Conservation (phyloP, 1,140 invertebrate species). For the Sinonovacula constricta region DNA sequence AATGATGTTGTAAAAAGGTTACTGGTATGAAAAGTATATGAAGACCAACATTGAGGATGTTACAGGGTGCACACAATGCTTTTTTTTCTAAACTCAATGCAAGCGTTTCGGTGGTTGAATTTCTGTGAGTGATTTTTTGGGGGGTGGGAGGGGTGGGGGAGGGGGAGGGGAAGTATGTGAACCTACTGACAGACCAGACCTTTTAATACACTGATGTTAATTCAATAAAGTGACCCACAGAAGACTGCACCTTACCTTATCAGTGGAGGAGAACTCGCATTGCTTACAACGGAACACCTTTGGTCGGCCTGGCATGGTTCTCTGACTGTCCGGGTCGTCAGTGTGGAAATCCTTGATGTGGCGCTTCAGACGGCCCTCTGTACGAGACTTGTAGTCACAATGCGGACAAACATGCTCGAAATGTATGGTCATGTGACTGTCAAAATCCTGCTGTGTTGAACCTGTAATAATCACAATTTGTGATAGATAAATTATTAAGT, state of each 20-base stretch:
- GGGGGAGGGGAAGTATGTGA: too few species aligned
- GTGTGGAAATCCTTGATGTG: constrained; percentile 82
- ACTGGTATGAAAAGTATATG: too few species aligned
- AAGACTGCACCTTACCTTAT: constrained; percentile 84
- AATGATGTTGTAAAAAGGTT: too few species aligned
- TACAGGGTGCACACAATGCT: too few species aligned
- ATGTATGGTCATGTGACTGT: constrained; percentile 81
- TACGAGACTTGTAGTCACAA: constrained; percentile 82
- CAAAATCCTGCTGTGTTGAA: constrained; percentile 72
- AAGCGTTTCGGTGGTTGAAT: too few species aligned
- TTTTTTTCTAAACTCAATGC: too few species aligned
- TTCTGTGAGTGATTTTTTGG: too few species aligned
- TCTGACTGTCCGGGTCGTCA: constrained; percentile 85
- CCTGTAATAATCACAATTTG: constrained; percentile 56
- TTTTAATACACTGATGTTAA: too few species aligned
- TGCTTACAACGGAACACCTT: constrained; percentile 96
- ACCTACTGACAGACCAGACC: too few species aligned
- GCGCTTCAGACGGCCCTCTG: constrained; percentile 81
- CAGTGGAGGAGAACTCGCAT: constrained; percentile 90
- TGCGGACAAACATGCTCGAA: constrained; percentile 79
- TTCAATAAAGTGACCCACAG: too few species aligned
- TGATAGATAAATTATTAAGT: not conserved
- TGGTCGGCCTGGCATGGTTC: constrained; percentile 71
- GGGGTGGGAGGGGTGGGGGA: too few species aligned
- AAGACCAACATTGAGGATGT: too few species aligned